These are phyloP conservation scores for Brachyptera putata DNA, from an alignment of 2,888 invertebrate genomes.

Conservation along the genomic window DNA sequence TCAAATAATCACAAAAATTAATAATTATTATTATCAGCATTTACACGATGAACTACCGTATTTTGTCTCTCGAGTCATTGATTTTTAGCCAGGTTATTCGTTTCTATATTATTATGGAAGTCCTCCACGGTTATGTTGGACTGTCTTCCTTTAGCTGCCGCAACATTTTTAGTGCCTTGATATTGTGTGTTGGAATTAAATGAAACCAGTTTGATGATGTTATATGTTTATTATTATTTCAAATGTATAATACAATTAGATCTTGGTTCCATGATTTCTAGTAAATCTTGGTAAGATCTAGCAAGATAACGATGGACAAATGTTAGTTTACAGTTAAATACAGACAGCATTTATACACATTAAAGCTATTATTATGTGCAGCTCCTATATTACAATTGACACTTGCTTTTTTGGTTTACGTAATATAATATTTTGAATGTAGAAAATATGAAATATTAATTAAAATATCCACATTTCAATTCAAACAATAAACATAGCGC, in stretches of 20 bases:
- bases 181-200: no score
- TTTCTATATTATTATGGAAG: no score
- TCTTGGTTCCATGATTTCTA: slow-evolving; percentile 3
- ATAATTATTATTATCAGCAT: no score
- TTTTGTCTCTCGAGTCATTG: no score
- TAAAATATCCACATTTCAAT: neutral
- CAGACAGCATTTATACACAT: slow-evolving; percentile 2
- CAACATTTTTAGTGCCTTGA: no score
- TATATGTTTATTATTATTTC: slow-evolving; percentile 1
- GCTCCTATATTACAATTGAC: slow-evolving; percentile 1
- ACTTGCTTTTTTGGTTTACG: slow-evolving; percentile 11
- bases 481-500: neutral
- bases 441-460: neutral
- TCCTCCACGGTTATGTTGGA: no score
- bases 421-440: neutral
- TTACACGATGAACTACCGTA: no score
- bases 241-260: slow-evolving; percentile 7
- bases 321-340: neutral
- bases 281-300: slow-evolving; percentile 7
- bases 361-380: neutral
- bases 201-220: no score
- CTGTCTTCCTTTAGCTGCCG: no score
- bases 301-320: neutral
- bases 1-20: no score
- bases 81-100: no score